Evolutionary conservation across 1,140 invertebrate species (phyloP).

Genomic region (Theocolax elegans): DNA sequence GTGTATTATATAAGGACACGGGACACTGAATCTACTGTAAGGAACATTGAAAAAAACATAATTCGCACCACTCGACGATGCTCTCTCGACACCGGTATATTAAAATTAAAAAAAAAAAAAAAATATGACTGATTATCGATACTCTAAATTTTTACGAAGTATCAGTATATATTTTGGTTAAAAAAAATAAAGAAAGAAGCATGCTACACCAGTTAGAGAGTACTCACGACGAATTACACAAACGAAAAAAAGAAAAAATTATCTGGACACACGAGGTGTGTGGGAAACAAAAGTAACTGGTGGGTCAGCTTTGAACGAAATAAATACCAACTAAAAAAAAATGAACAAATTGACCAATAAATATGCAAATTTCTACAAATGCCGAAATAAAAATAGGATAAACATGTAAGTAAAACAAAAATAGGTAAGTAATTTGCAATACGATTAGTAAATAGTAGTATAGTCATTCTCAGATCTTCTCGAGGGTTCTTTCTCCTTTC

Average conservation of each 20-base stretch:
- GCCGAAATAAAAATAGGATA: slow-evolving; percentile 12
- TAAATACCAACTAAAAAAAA: neutral
- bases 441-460: slow-evolving; percentile 7
- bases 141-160: too few relatives aligned
- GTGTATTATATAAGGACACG: neutral
- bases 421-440: slow-evolving; percentile 1
- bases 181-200: slow-evolving; percentile 48
- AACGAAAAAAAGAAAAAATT: slow-evolving; percentile 41
- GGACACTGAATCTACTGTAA: neutral
- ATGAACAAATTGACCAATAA: neutral
- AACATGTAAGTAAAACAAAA: neutral
- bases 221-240: slow-evolving; percentile 48
- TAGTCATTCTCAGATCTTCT: slow-evolving; percentile 23
- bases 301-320: neutral
- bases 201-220: slow-evolving; percentile 54
- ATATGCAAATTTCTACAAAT: slow-evolving; percentile 13
- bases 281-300: slow-evolving; percentile 1
- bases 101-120: too few relatives aligned
- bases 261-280: slow-evolving; percentile 1
- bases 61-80: slow-evolving; percentile 8
- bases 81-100: neutral
- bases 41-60: neutral
- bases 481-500: neutral
- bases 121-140: too few relatives aligned
- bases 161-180: slow-evolving; percentile 41